These are phyloP conservation scores for Dicrurus megarhynchus DNA, from an alignment of 2,113 vertebrate species.

Conservation along the genomic window DNA sequence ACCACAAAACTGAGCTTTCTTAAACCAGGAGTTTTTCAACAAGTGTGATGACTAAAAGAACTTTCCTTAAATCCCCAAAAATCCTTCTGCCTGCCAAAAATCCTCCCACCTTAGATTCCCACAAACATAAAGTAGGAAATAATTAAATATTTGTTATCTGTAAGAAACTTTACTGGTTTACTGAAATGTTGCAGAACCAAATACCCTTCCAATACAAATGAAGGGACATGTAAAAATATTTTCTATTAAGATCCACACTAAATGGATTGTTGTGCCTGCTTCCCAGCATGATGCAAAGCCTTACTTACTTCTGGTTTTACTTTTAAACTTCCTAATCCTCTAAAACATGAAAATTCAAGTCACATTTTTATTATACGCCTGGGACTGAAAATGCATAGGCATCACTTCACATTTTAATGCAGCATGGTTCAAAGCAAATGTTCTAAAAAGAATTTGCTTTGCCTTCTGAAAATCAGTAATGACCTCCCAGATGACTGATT, in stretches of 20 bases:
- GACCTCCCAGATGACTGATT: background rate
- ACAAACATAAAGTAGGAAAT: background rate
- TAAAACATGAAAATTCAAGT: background rate
- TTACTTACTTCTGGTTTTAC: background rate
- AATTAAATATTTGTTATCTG: background rate
- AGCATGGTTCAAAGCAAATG: background rate
- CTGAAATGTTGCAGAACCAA: background rate
- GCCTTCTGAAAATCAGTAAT: background rate
- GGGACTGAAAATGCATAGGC: background rate
- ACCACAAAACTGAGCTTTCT: background rate
- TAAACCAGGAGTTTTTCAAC: background rate
- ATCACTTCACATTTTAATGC: background rate
- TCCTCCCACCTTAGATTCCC: background rate
- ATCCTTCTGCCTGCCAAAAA: background rate
- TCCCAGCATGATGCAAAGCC: background rate
- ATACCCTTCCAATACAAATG: background rate
- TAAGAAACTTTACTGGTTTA: background rate
- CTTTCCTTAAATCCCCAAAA: background rate
- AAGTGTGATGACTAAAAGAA: background rate
- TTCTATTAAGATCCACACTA: background rate
- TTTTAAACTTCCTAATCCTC: background rate
- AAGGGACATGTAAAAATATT: background rate
- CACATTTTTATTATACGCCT: background rate
- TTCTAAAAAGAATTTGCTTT: background rate
- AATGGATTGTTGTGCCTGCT: background rate